phyloP scores from a whole-genome alignment of 2,113 vertebrate genomes.

The Labeo catla region DNA sequence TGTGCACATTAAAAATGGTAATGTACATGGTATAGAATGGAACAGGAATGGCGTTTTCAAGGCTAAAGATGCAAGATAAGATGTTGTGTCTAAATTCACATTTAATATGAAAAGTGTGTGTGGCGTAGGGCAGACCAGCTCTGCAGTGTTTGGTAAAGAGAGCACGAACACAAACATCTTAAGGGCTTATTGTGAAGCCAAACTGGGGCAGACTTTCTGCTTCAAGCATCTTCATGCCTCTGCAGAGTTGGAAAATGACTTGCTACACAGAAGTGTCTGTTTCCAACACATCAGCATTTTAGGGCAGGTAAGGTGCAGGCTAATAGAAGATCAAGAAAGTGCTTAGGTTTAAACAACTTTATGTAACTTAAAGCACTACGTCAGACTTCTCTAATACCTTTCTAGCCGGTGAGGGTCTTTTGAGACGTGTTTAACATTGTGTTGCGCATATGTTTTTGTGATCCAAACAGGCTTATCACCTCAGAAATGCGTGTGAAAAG shows the following conservation, averaged over 20 bases:
- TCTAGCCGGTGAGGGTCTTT: slow-evolving; percentile 4
- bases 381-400: not conserved
- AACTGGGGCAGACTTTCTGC: slow-evolving; percentile 46
- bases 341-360: not conserved
- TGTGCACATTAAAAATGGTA: not conserved
- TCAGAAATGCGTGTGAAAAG: not conserved
- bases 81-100: not conserved
- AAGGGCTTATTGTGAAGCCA: slow-evolving; percentile 39
- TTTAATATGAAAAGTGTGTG: not conserved
- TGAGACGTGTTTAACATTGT: not conserved
- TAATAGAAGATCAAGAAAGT: not conserved
- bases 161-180: slow-evolving; percentile 23
- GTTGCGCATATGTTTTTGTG: not conserved
- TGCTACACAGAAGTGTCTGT: slow-evolving; percentile 6
- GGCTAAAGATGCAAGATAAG: not conserved
- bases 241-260: slow-evolving; percentile 23
- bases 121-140: not conserved
- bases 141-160: slow-evolving; percentile 5
- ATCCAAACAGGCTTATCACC: not conserved
- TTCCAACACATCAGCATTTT: slow-evolving; percentile 17
- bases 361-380: not conserved
- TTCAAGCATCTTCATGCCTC: slow-evolving; percentile 20
- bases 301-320: not conserved
- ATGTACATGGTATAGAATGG: not conserved
- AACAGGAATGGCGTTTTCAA: not conserved